Evolutionary conservation across 2,888 invertebrate genomes (phyloP).

Genomic region (Plemyria rubiginata): DNA sequence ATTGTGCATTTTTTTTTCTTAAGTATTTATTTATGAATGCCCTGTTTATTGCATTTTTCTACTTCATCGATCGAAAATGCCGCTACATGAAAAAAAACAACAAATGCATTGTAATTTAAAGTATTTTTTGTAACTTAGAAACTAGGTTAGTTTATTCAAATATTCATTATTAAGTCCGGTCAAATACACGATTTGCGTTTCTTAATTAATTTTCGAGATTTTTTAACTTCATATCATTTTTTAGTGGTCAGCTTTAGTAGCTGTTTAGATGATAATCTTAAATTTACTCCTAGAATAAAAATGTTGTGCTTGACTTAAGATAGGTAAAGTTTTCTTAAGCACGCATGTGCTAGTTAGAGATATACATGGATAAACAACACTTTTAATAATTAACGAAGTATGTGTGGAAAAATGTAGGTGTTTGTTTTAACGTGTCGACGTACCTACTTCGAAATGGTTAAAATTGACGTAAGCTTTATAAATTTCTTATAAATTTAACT

Average conservation of each 20-base stretch:
- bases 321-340: constrained; percentile 16
- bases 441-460: constrained; percentile 10
- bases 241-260: neutral
- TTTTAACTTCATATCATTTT: neutral
- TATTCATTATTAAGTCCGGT: neutral
- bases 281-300: constrained; percentile 4
- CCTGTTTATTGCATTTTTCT: too few relatives aligned
- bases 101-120: neutral
- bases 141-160: too few relatives aligned
- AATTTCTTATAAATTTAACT: constrained; percentile 9
- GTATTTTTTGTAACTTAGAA: neutral
- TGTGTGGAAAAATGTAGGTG: constrained; percentile 10
- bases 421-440: constrained; percentile 15
- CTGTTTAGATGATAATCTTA: constrained; percentile 4
- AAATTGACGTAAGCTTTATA: constrained; percentile 7
- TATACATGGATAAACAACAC: constrained; percentile 1
- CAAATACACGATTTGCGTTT: neutral
- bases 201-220: neutral
- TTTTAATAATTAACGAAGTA: constrained; percentile 11
- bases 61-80: too few relatives aligned
- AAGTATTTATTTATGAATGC: neutral
- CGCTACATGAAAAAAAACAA: neutral
- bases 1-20: neutral
- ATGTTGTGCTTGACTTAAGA: constrained; percentile 11
- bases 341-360: neutral